phyloP scores from a whole-genome alignment of 1,140 invertebrate species.

The Sweltsa coloradensis region DNA sequence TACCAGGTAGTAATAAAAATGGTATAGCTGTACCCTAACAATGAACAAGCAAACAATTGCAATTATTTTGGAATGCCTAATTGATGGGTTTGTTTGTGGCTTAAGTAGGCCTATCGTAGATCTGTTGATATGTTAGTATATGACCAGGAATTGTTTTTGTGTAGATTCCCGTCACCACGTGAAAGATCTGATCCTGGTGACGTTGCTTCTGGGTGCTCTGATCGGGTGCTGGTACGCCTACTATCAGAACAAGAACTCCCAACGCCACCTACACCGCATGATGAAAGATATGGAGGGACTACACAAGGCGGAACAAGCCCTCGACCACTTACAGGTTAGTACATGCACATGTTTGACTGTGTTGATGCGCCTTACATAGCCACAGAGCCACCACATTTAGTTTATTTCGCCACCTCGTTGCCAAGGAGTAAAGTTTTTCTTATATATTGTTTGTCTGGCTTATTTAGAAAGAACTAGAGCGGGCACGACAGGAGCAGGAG shows the following conservation, averaged over 20 bases:
- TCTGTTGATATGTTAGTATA: too few species aligned
- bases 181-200: constrained; percentile 79
- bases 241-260: constrained; percentile 75
- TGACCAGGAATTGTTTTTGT: constrained; percentile 19
- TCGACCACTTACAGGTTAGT: constrained; percentile 68
- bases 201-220: constrained; percentile 66
- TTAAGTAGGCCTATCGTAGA: too few species aligned
- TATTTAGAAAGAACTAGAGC: constrained; percentile 45
- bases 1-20: too few species aligned
- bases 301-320: constrained; percentile 73
- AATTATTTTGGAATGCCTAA: constrained; percentile 4
- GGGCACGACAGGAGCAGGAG: constrained; percentile 53
- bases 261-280: constrained; percentile 75
- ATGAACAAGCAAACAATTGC: too few species aligned
- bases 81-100: constrained; percentile 6
- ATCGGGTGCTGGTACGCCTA: constrained; percentile 85
- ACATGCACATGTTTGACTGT: too few species aligned
- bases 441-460: too few species aligned
- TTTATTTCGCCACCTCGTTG: too few species aligned
- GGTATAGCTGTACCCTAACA: too few species aligned
- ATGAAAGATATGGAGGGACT: constrained; percentile 87
- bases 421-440: too few species aligned
- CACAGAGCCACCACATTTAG: constrained; percentile 30
- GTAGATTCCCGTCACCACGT: constrained; percentile 60
- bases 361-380: neutral